Evolutionary conservation across 2,113 vertebrate genomes (phyloP).

Genomic region (Brachirus orientalis): DNA sequence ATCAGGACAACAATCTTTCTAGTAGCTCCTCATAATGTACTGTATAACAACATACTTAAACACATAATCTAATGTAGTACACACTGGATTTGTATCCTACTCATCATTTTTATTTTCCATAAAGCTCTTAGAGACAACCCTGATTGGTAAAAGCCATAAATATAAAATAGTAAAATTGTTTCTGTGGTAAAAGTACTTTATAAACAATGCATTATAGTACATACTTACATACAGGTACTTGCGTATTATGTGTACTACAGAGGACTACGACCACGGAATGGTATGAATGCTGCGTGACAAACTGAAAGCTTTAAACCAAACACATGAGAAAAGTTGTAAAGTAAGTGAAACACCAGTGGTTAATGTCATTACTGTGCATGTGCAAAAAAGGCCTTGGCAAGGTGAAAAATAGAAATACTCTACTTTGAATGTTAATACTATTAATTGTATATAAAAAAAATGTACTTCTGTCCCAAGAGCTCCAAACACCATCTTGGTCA

Average conservation of each 20-base stretch:
- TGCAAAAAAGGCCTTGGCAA: slow-evolving; percentile 87
- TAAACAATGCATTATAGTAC: slow-evolving; percentile 28
- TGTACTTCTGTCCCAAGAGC: slow-evolving; percentile 45
- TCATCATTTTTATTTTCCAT: neutral
- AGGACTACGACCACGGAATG: neutral
- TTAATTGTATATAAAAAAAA: slow-evolving; percentile 80
- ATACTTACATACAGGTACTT: slow-evolving; percentile 27
- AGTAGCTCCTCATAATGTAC: slow-evolving; percentile 34
- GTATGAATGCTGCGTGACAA: slow-evolving; percentile 32
- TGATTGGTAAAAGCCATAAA: slow-evolving; percentile 53
- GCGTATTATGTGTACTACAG: slow-evolving; percentile 28
- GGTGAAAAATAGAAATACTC: slow-evolving; percentile 92
- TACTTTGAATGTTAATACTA: slow-evolving; percentile 77
- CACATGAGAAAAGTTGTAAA: neutral
- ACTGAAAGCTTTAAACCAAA: slow-evolving; percentile 46
- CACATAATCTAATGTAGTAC: slow-evolving; percentile 21
- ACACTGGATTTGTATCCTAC: slow-evolving; percentile 1
- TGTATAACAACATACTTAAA: slow-evolving; percentile 55
- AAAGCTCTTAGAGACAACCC: slow-evolving; percentile 47
- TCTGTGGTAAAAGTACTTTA: slow-evolving; percentile 65
- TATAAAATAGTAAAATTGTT: slow-evolving; percentile 52
- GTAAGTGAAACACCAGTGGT: slow-evolving; percentile 63
- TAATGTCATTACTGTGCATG: slow-evolving; percentile 64
- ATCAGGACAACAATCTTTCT: slow-evolving; percentile 40
- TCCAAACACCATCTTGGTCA: slow-evolving; percentile 6